Evolutionary conservation across 1,140 invertebrate species (phyloP), one percentile per base, ranked within the genome.

Genomic region (Campoletis sonorensis): DNA sequence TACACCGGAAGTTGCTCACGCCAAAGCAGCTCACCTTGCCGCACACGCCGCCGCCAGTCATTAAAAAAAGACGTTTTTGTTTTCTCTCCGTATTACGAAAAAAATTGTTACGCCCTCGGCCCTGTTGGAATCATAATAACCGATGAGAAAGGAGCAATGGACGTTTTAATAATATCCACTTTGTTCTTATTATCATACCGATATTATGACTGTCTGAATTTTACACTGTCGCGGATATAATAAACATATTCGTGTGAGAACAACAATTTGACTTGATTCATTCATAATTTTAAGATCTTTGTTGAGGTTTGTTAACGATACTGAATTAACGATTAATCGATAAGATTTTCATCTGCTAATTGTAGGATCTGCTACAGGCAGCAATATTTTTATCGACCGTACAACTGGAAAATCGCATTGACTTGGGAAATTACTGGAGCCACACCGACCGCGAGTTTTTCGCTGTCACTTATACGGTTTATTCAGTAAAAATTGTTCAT

Each of bases 1-100:
- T 71, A 94, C 93, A 7, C 92, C 93, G 61, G 94, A 94, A 84
- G 94, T 94, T 4, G 92, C 93, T 79, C 93, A 93, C 84, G 94
- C 94, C 26, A 94, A 93, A 83, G 92, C 93, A 26, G 92, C 91
- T 8, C 94, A 94, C 85, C 89, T 92, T 77, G 92, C 93, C n/a
- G 93, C 93, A 26, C 90, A 94, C 83, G 92, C 90, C 54, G 89
- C 89, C 15, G 85, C 87, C 4, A 87, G 82, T 58, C 82, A 84
- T 78, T 68, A 80, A 64, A 64, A 64, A 11, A 64, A 64, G 0
- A 4, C 27, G 0, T 27, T 75, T 75, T 54, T 73, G 5, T 23
- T 45, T 37, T 37, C 18, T 68, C 21, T n/a, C 21, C 21, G 68
- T 40, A n/a, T 26, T 73, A 73, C 45, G n/a, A 75, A 75, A 26